These are phyloP conservation scores for Turdus rufiventris DNA, from an alignment of 2,113 vertebrate genomes.

Conservation along the genomic window DNA sequence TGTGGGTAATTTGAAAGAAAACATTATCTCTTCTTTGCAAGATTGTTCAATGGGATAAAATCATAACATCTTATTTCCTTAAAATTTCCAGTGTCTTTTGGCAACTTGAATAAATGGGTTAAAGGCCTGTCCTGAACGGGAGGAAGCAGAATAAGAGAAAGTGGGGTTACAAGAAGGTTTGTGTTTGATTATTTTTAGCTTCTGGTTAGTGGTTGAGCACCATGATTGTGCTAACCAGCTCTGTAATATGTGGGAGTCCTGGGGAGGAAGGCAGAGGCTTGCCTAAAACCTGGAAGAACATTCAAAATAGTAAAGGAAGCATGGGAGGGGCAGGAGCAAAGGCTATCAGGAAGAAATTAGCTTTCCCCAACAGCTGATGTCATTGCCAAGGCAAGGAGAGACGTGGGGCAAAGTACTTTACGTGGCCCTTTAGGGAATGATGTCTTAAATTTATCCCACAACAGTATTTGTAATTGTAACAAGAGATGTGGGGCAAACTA, in stretches of 20 bases:
- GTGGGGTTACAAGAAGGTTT: not conserved
- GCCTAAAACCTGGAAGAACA: conserved; percentile 21
- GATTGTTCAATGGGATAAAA: not conserved
- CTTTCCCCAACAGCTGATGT: not conserved
- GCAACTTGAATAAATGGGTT: not conserved
- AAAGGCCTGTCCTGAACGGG: not conserved
- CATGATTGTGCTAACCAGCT: not conserved
- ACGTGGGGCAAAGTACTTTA: not conserved
- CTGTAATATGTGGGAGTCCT: not conserved
- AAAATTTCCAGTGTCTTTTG: not conserved
- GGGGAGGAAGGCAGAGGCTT: not conserved
- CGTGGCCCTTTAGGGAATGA: not conserved
- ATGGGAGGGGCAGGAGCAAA: not conserved
- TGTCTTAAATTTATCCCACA: not conserved
- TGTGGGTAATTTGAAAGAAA: not conserved
- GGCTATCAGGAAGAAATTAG: not conserved
- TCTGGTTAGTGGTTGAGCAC: not conserved
- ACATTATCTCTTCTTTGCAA: not conserved
- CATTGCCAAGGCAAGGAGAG: not conserved
- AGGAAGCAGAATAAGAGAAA: not conserved
- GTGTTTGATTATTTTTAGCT: not conserved
- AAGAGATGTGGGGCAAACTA: no score
- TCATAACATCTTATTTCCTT: not conserved
- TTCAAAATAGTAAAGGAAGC: not conserved
- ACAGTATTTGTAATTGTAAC: not conserved